Evolutionary conservation across 2,113 vertebrate genomes (phyloP), one percentile per base, ranked within the genome.

Genomic region (Myotis lucifugus): DNA sequence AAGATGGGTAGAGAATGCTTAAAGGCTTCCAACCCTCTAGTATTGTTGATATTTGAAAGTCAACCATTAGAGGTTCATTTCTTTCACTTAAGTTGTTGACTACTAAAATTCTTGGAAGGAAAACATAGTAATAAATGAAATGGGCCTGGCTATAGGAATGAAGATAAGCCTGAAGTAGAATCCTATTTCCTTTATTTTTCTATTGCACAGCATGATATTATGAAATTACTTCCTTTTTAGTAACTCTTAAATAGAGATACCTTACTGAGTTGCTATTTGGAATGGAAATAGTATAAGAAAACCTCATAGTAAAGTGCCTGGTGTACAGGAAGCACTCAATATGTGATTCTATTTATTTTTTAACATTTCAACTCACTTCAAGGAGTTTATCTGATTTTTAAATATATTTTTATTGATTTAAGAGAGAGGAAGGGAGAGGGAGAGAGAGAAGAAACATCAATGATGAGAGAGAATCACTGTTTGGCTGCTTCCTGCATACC

Each of bases 101-200:
- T 88, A 50, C 64, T 76, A 72, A 90, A 85, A 81, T 37, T n/a
- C 56, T 66, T 50, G 23, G 50, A 61, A 73, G 40, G 11, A 72
- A 67, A 94, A 10, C 19, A 61, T 13, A 74, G 54, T 40, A 76
- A 93, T 50, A 56, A 90, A 84, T 40, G 52, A 96, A 88, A 85
- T 0, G 8, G 14, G 2, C 2, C 37, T 50, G 52, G 52, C 18
- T 27, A 34, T 2, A 21, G 19, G 8, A 84, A n/a, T 18, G 17
- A 79, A 67, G 48, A 88, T 32, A 52, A 70, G 27, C 27, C 32
- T 27, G 14, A 73, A 59, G 37, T 15, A 2, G 52, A 72, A 76
- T 85, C 15, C 6, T 90, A 37, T 56, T 94, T 79, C 37, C 86
- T 82, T 21, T n/a, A 1, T 6, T 85, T 79, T 88, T 74, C 0